Conservation (phyloP, 2,888 invertebrate genomes). For the Emesis russula region DNA sequence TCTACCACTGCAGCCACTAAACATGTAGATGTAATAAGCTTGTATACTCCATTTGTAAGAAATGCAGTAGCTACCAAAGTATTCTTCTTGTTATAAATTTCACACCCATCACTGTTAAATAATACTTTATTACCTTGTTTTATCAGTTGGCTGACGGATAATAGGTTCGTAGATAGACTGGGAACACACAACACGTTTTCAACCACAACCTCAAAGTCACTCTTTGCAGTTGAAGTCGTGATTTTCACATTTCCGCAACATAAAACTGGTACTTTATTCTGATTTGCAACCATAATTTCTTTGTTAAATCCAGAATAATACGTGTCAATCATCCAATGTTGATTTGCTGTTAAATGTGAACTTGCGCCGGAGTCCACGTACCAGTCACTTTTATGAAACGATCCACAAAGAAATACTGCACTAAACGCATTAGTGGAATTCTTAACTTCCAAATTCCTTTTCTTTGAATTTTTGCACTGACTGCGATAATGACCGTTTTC, state of each 20-base stretch:
- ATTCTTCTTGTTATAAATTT: constrained; percentile 53
- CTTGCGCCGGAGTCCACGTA: constrained; percentile 73
- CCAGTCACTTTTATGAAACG: constrained; percentile 63
- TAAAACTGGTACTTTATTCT: constrained; percentile 56
- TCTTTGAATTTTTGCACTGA: constrained; percentile 32
- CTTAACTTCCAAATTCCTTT: background rate
- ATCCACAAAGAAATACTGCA: constrained; percentile 69
- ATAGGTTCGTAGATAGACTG: constrained; percentile 50
- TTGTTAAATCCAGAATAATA: background rate
- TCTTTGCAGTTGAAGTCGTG: constrained; percentile 41
- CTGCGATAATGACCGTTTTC: constrained; percentile 54
- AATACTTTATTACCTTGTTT: constrained; percentile 56
- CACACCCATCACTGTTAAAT: constrained; percentile 46
- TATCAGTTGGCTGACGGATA: constrained; percentile 64
- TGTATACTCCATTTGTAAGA: constrained; percentile 68
- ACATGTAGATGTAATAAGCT: constrained; percentile 43
- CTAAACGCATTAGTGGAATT: constrained; percentile 64
- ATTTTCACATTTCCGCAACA: constrained; percentile 57
- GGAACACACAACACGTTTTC: constrained; percentile 61
- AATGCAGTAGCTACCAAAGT: constrained; percentile 49
- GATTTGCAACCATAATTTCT: constrained; percentile 9
- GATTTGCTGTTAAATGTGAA: constrained; percentile 33
- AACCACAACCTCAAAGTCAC: constrained; percentile 45
- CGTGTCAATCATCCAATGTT: constrained; percentile 54
- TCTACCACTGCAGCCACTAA: constrained; percentile 41